These are phyloP conservation scores for Sarcoramphus papa DNA, from an alignment of 2,797 vertebrate genomes.

Conservation along the genomic window DNA sequence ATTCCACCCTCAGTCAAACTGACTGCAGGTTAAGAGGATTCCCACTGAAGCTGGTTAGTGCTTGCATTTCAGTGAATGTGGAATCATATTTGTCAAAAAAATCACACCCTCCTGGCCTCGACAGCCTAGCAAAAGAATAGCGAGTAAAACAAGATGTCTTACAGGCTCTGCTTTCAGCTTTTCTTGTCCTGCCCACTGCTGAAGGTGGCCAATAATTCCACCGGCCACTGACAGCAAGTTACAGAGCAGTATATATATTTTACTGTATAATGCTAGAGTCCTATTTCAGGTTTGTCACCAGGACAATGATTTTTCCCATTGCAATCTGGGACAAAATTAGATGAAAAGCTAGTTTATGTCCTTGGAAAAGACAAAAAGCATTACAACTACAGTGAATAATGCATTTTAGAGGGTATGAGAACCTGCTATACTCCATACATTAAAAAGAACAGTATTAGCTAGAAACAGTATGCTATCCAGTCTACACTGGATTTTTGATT, in stretches of 20 bases:
- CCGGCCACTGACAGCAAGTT: neutral
- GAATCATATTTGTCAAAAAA: neutral
- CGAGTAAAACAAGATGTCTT: neutral
- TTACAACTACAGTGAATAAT: neutral
- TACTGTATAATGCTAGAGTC: neutral
- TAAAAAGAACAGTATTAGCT: neutral
- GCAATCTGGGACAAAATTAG: neutral
- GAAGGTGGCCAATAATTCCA: neutral
- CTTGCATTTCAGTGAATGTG: neutral
- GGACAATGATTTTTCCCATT: neutral
- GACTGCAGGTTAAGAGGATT: neutral
- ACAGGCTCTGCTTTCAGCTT: neutral
- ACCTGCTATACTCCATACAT: neutral
- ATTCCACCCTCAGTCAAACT: neutral
- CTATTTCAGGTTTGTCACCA: neutral
- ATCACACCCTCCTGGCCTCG: fast-evolving
- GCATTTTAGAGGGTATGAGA: neutral
- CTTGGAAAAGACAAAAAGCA: neutral
- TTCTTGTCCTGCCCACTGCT: neutral
- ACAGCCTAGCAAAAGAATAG: neutral
- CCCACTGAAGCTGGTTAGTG: neutral
- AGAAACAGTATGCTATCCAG: neutral
- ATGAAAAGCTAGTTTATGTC: neutral
- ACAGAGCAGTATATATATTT: neutral
- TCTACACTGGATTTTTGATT: neutral